Base-by-base conservation (phyloP, 2,888 invertebrate species). In the Eilema griseolum region DNA sequence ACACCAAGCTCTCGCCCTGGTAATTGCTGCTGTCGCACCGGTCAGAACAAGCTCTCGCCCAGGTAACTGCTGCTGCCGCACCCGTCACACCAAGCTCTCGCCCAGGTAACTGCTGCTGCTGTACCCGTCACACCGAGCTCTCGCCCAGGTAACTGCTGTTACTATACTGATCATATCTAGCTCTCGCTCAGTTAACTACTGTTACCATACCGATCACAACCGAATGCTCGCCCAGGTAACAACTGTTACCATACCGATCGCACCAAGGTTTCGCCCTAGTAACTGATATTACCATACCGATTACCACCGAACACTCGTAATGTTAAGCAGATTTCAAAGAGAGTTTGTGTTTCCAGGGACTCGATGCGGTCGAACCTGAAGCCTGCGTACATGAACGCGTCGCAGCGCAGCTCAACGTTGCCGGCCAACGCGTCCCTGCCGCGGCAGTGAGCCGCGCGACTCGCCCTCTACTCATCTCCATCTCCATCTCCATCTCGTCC, bases 401-500 rank as follows among this genome's bases (percentile, higher is more conserved):
- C 94, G 75, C 98, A 98, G 96, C 97, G 98, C 94, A 98, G 98
- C 89, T 98, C 98, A 80, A 98, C 98, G 84, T 96, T 98, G 92
- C 98, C 98, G 88, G 97, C 98, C 88, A 98, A 98, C 95, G 97
- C 97, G 84, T 97, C 98, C 83, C 96, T 98, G 90, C 96, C 96
- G 95, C 96, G 96, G 76, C 94, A 93, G 89, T 95, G 91, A 92
- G 75, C 70, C 68, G 61, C 63, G 61, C 61, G 3, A 31, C 66
- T 7, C 28, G 41, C 79, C 57, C 73, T 61, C 70, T 66, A 67
- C 74, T 71, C 75, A 66, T 66, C 71, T 69, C 60, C 64, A 70
- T n/a, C n/a, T n/a, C n/a, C n/a, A n/a, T n/a, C n/a, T n/a, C n/a
- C 73, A 66, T 60, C 20, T 64, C 71, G 66, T 69, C 24, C 67